Base-by-base conservation (phyloP, 2,113 vertebrate genomes). In the Morone chrysops region DNA sequence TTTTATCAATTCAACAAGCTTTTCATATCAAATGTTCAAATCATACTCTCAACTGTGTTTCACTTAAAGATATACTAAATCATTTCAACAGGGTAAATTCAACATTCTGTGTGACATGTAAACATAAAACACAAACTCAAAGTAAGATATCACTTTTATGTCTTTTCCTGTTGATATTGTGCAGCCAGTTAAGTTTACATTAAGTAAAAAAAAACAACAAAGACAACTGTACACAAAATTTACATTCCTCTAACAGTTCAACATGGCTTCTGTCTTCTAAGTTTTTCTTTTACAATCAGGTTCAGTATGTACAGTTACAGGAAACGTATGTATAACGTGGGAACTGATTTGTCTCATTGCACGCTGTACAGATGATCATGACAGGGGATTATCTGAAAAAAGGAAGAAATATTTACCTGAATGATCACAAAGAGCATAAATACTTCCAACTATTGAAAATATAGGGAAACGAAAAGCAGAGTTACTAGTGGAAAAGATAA, bases 221-320 rank as follows among this genome's bases (percentile, higher is more conserved):
- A 82, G 51, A 89, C 74, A 84, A 75, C 88, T 91, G 90, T 94
- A 92, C 89, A 94, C 50, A 71, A 89, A 83, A 92, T 94, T 84
- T 94, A 94, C 92, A 93, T 93, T 93, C 91, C 67, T 88, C 70
- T 86, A 94, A 94, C 92, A 92, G 88, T 93, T 93, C 85, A 80
- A 90, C 90, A 93, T 92, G 92, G 92, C 93, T 93, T 94, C 67
- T 81, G 87, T 90, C 80, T 83, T 86, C 76, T 69, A 51, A 75
- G 43, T 79, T 77, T 79, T 76, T 68, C 18, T 59, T 89, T 54
- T 83, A 94, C 88, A 93, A 84, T 90, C 69, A 83, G 50, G 57
- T 87, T 83, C 54, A 88, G 76, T 90, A 93, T 92, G 54, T 92
- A 94, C 92, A 92, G 65, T 75, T 77, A 85, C 41, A 54, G 65